Evolutionary conservation across 2,113 vertebrate genomes (phyloP), one percentile per base, ranked within the genome.

Genomic region (Brachirus orientalis): DNA sequence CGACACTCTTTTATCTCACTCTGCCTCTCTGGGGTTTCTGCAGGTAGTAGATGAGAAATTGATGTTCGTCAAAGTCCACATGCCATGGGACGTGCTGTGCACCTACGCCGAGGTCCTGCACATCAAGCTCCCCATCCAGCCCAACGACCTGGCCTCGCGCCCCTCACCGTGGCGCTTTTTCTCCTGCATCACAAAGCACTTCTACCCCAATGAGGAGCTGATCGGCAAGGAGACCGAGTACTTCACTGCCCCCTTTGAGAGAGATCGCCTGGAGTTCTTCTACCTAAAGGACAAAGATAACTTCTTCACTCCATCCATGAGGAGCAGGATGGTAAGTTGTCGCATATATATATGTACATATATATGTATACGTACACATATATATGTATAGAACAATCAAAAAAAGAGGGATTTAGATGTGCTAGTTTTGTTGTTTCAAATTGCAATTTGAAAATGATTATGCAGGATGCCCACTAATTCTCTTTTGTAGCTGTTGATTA

Each of bases 161-260:
- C 56, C 80, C 0, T 95, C 95, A 0, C 84, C 93, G 14, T 95
- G 96, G 79, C 92, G 77, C 66, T 94, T 90, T 82, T 83, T 97
- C 55, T 93, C 91, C 78, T 96, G 88, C 89, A 86, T 96, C 76
- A 95, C 92, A 35, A 95, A 91, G 73, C 3, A 92, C 77, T 96
- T 98, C 80, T 92, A 85, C 48, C 96, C 96, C 57, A 84, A 92
- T 35, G 92, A 95, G 86, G 87, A 91, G 14, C 74, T 95, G 79
- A 96, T 98, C 87, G 88, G 81, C 28, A 93, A 93, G 4, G 95
- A 97, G 75, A 73, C 92, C 3, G 95, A 97, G 51, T 98, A 88
- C 86, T 97, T 96, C 89, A 97, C 96, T 0, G 95, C 96, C 7
- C 94, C 95, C 14, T 98, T 97, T 77, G 93, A 94, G 90, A 97